Base-by-base conservation (phyloP, 2,113 vertebrate genomes). In the Calidris pygmaea region DNA sequence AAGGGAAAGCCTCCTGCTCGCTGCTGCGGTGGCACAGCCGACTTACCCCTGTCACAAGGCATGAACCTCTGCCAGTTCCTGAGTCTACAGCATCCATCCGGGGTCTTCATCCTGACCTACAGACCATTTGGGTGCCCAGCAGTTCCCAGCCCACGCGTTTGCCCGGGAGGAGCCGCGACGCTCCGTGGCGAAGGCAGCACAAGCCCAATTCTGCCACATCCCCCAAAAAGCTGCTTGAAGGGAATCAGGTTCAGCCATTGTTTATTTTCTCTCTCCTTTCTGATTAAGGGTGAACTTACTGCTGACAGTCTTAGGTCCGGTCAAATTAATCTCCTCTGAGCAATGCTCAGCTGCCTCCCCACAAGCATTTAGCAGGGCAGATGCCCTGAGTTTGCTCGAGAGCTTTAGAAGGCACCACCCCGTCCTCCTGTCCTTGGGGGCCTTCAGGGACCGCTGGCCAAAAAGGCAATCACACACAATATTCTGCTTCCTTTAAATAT, bases 391-490 rank as follows among this genome's bases (percentile, higher is more conserved):
- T 14, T 43, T 20, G 20, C 58, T 37, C 2, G 0, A 0, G 5
- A 43, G 55, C 62, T 68, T 23, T 37, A 43, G 50, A 47, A 77
- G 82, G 34, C 62, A 78, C 30, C 62, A 78, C 30, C 45, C 37
- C 10, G 0, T n/a, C 7, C 7, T 53, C 80, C 52, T 34, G 37
- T 45, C 74, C 65, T 26, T 10, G 10, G 90, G 65, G 82, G 62
- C 88, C 58, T 48, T 48, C 0, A 0, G 52, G 34, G 34, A 89
- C 13, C 0, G 0, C 60, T 13, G 37, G 89, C 93, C 95, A 94
- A 89, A 79, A 90, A 87, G 62, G 60, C 91, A 87, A 91, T 95
- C 93, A 89, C 45, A 68, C 60, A 32, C 58, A 81, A 63, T 74
- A 83, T 86, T 94, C 87, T 90, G 41, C 85, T 95, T 80, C 75